Evolutionary conservation across 2,888 invertebrate genomes (phyloP).

Genomic region (Celastrina argiolus): DNA sequence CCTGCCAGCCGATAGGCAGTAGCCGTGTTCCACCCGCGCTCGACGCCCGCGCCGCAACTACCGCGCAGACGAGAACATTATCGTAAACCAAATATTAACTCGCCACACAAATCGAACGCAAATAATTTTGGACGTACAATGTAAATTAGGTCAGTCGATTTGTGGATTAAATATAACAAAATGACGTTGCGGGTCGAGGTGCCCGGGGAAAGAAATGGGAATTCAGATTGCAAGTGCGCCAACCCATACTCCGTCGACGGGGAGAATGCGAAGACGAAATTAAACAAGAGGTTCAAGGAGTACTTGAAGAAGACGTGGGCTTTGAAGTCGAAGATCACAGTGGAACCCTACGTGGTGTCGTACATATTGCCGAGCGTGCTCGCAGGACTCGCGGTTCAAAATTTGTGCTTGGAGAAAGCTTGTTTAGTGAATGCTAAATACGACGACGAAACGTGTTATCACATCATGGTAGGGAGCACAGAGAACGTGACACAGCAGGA

Average conservation of each 20-base stretch:
- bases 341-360: slow-evolving; percentile 82
- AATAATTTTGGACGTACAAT: slow-evolving; percentile 28
- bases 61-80: slow-evolving; percentile 46
- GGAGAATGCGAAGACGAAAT: slow-evolving; percentile 53
- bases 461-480: slow-evolving; percentile 66
- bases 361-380: slow-evolving; percentile 82
- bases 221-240: slow-evolving; percentile 61
- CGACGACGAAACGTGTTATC: slow-evolving; percentile 73
- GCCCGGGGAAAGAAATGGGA: slow-evolving; percentile 65
- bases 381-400: slow-evolving; percentile 79
- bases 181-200: slow-evolving; percentile 73
- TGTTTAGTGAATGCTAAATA: slow-evolving; percentile 76
- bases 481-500: slow-evolving; percentile 62
- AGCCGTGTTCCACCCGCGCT: slow-evolving; percentile 48
- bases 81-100: slow-evolving; percentile 21
- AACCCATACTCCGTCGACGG: slow-evolving; percentile 51
- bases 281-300: slow-evolving; percentile 58
- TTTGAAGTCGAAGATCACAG: slow-evolving; percentile 73
- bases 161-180: slow-evolving; percentile 45
- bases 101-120: slow-evolving; percentile 30
- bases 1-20: slow-evolving; percentile 65
- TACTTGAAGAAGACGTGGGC: slow-evolving; percentile 63
- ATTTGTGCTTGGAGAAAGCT: slow-evolving; percentile 78
- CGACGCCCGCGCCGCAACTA: slow-evolving; percentile 52
- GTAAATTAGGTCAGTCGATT: slow-evolving; percentile 35